phyloP scores from a whole-genome alignment of 23 tunicate genomes.

The Ascidia mentula region DNA sequence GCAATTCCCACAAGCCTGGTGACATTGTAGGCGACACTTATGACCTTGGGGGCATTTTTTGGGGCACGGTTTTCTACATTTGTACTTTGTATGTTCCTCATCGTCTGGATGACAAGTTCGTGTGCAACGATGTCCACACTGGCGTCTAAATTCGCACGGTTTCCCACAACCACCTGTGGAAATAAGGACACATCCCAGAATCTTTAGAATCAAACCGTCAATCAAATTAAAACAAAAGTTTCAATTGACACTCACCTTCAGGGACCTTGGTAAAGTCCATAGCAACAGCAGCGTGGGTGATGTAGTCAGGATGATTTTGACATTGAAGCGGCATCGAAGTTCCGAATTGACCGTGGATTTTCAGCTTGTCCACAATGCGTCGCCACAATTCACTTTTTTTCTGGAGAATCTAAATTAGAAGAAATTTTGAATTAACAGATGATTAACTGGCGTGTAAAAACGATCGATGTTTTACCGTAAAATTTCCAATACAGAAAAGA shows the following conservation, averaged over 20 bases:
- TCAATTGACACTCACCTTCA: conserved; percentile 49
- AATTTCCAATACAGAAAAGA: conserved; percentile 78
- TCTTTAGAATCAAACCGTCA: too few species aligned
- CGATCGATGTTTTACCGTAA: conserved; percentile 37
- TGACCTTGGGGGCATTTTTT: conserved; percentile 56
- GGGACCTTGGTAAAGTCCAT: conserved; percentile 66
- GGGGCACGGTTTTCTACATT: conserved; percentile 51
- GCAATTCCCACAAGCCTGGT: conserved; percentile 37
- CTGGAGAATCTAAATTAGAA: conserved; percentile 33
- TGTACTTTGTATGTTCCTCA: conserved; percentile 36
- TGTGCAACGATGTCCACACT: conserved; percentile 79
- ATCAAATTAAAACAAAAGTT: too few species aligned
- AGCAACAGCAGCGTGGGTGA: conserved; percentile 28
- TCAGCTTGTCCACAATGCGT: conserved; percentile 42
- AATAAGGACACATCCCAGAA: too few species aligned
- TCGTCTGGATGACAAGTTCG: conserved; percentile 82
- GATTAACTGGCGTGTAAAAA: neutral
- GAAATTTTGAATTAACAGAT: neutral
- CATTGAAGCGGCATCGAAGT: conserved; percentile 57
- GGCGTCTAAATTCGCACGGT: conserved; percentile 48
- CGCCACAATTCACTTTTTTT: conserved; percentile 69
- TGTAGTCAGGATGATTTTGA: conserved; percentile 61
- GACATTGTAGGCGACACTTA: conserved; percentile 27
- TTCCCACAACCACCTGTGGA: conserved; percentile 83
- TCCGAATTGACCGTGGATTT: conserved; percentile 32